Percentiles rank a stretch among this genome's conserved stretches.
These are phyloP conservation scores for Thymallus thymallus DNA, from an alignment of 2,113 vertebrate species.

Conservation along the genomic window DNA sequence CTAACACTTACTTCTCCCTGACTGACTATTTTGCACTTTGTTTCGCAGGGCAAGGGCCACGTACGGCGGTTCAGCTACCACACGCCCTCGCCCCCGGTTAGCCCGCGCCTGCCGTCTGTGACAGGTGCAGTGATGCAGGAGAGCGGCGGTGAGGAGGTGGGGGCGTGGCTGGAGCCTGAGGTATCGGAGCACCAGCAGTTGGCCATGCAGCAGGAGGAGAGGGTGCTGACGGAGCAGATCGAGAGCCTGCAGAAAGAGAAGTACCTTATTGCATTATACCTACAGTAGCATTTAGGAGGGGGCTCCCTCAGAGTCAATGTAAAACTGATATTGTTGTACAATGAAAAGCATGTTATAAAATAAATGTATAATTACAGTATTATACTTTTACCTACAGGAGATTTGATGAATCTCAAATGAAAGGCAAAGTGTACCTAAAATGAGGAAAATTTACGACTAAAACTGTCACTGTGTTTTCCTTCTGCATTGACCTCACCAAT, in stretches of 20 bases:
- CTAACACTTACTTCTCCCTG: not conserved
- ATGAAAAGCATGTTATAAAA: too few species aligned
- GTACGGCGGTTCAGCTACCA: slow-evolving; percentile 72
- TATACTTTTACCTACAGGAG: too few species aligned
- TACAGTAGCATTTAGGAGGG: too few species aligned
- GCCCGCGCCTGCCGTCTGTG: slow-evolving; percentile 69
- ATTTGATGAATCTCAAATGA: too few species aligned
- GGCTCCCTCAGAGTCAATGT: too few species aligned
- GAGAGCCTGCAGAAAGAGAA: slow-evolving; percentile 97
- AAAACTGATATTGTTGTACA: too few species aligned
- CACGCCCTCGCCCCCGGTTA: slow-evolving; percentile 78
- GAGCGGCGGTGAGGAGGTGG: slow-evolving; percentile 70
- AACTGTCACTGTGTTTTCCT: too few species aligned
- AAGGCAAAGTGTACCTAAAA: too few species aligned
- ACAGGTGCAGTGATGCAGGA: slow-evolving; percentile 74
- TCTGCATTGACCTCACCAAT: not conserved
- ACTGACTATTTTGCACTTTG: not conserved
- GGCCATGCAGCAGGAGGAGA: slow-evolving; percentile 94
- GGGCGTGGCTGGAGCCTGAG: slow-evolving; percentile 70
- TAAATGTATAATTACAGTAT: too few species aligned
- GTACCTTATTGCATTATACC: slow-evolving; percentile 65
- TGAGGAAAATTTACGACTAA: too few species aligned
- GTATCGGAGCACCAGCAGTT: slow-evolving; percentile 87
- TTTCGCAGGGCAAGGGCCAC: slow-evolving; percentile 86
- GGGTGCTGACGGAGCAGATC: slow-evolving; percentile 89